Evolutionary conservation across 2,888 invertebrate genomes (phyloP).

Genomic region (Eristalinus sepulchralis): DNA sequence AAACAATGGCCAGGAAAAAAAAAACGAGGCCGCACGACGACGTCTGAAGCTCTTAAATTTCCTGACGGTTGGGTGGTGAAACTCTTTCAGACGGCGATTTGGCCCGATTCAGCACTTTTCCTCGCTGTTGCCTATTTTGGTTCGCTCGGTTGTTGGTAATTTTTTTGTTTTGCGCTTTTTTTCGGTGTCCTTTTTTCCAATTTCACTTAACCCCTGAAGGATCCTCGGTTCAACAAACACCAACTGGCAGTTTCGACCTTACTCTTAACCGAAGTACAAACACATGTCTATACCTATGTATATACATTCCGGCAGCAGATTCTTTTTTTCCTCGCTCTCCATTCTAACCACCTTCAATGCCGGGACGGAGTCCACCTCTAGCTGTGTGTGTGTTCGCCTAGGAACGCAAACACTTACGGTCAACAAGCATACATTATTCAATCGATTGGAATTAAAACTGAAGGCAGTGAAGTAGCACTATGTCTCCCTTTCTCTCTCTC

Average conservation of each 20-base stretch:
- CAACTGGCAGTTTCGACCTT: constrained; percentile 65
- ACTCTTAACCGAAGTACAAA: constrained; percentile 66
- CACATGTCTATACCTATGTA: constrained; percentile 9
- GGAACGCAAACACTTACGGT: constrained; percentile 63
- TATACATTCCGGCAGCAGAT: neutral
- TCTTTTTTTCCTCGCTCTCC: constrained; percentile 8
- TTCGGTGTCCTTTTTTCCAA: constrained; percentile 28
- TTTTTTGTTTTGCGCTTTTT: constrained; percentile 12
- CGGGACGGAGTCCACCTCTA: neutral
- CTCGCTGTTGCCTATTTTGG: constrained; percentile 26
- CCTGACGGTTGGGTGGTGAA: neutral
- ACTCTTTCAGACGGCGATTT: neutral
- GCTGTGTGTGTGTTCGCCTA: neutral
- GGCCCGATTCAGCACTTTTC: constrained; percentile 50
- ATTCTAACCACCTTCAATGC: neutral
- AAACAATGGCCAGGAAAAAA: neutral
- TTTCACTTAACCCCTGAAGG: constrained; percentile 68
- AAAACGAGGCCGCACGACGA: neutral
- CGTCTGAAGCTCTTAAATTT: constrained; percentile 43
- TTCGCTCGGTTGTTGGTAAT: neutral
- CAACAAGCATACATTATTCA: constrained; percentile 70
- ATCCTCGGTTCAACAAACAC: constrained; percentile 65
- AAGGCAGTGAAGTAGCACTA: constrained; percentile 41
- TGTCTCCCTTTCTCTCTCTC: neutral
- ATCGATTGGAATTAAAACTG: constrained; percentile 68